Percentiles rank a stretch among this genome's conserved stretches.
phyloP scores from a whole-genome alignment of 2,888 invertebrate species.

The Leptopilina drosophilae region DNA sequence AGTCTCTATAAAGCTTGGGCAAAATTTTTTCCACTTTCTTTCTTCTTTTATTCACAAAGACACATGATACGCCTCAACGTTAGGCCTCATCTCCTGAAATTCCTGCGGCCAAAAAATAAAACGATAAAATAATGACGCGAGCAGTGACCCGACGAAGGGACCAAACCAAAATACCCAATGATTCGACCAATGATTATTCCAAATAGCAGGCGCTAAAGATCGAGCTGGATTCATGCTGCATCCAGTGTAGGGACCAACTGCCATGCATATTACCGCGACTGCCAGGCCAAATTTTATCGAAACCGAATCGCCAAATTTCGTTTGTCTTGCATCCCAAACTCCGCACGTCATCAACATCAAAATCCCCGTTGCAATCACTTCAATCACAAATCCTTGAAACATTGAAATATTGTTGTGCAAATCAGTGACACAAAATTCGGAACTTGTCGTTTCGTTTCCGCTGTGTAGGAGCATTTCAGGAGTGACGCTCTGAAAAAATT shows the following conservation, averaged over 20 bases:
- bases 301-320: conserved; percentile 81
- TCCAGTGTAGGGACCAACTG: conserved; percentile 84
- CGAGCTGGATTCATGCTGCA: conserved; percentile 86
- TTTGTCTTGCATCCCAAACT: conserved; percentile 85
- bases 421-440: conserved; percentile 82
- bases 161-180: conserved; percentile 88
- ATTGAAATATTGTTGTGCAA: conserved; percentile 78
- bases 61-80: background rate
- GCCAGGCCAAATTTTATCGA: conserved; percentile 84
- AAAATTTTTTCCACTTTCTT: background rate
- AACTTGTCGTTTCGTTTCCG: conserved; percentile 63
- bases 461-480: conserved; percentile 59
- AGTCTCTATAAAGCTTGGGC: conserved; percentile 5
- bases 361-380: conserved; percentile 80
- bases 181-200: conserved; percentile 81
- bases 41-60: background rate
- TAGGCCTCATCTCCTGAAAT: background rate
- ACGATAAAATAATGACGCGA: conserved; percentile 77
- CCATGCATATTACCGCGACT: conserved; percentile 82
- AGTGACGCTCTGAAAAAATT: conserved; percentile 25
- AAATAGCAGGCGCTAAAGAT: conserved; percentile 84
- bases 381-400: conserved; percentile 71
- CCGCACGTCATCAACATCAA: conserved; percentile 83
- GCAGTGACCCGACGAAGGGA: conserved; percentile 77
- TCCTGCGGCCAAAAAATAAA: conserved; percentile 48